Conservation (phyloP, 2,797 vertebrate species). For the Leptodactylus fallax region DNA sequence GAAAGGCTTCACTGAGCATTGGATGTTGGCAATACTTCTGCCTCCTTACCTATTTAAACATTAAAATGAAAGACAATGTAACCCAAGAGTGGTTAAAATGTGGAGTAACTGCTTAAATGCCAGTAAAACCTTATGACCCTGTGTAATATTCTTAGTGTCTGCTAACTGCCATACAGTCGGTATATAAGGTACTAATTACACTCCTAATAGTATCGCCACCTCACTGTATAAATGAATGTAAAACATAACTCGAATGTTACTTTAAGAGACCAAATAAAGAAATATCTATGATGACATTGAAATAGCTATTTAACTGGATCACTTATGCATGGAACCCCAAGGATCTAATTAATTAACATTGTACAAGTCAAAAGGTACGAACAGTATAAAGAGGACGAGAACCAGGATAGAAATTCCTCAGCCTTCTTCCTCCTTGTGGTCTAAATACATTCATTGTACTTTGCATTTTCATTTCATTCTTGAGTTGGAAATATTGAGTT, state of each 20-base stretch:
- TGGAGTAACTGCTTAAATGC: conserved; percentile 56
- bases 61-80: conserved; percentile 79
- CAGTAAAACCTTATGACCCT: neutral
- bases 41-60: conserved; percentile 86
- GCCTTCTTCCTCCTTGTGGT: neutral
- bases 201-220: neutral
- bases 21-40: conserved; percentile 74
- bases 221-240: neutral
- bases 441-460: neutral
- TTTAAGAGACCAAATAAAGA: conserved; percentile 1
- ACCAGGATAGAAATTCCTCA: neutral
- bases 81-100: conserved; percentile 70
- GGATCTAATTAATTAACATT: conserved; percentile 25
- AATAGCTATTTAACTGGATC: conserved; percentile 3
- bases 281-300: conserved; percentile 4
- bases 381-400: neutral
- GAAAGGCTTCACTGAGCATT: conserved; percentile 97
- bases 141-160: neutral
- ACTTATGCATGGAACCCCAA: neutral
- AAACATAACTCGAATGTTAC: neutral
- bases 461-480: neutral
- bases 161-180: neutral
- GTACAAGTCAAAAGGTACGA: neutral
- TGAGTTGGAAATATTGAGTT: neutral
- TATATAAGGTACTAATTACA: neutral